Evolutionary conservation across 2,797 vertebrate genomes (phyloP).

Genomic region (Emydoidea blandingii): DNA sequence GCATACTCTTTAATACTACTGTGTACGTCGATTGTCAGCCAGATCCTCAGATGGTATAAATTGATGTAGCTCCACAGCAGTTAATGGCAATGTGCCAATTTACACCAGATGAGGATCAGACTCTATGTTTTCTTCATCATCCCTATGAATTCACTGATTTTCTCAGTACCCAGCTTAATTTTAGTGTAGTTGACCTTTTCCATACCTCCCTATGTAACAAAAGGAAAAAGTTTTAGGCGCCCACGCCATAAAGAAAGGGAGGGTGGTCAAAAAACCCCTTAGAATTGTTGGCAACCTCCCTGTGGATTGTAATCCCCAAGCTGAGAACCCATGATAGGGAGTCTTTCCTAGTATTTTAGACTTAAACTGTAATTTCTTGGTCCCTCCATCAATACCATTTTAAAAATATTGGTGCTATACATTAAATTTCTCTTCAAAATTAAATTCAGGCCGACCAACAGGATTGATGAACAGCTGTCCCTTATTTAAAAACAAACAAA

Average conservation of each 20-base stretch:
- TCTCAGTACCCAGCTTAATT: background rate
- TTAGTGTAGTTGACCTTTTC: background rate
- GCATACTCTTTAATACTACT: background rate
- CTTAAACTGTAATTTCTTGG: background rate
- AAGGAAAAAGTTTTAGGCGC: background rate
- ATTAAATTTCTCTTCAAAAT: background rate
- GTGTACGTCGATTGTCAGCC: rapidly evolving
- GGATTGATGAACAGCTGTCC: background rate
- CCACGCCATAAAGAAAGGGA: background rate
- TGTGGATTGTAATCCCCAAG: background rate
- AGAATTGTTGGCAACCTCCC: background rate
- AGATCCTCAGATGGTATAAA: background rate
- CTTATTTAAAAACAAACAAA: background rate
- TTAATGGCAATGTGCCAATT: background rate
- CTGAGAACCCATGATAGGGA: background rate
- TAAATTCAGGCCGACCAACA: background rate
- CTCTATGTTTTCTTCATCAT: background rate
- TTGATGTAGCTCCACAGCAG: background rate
- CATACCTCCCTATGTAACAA: background rate
- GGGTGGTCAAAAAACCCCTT: background rate
- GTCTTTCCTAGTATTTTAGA: background rate
- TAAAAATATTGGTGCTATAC: background rate
- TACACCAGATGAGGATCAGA: background rate
- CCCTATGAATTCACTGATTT: background rate
- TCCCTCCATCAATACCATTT: background rate